Evolutionary conservation across 2,888 invertebrate genomes (phyloP).

Genomic region (Lottia gigantea): DNA sequence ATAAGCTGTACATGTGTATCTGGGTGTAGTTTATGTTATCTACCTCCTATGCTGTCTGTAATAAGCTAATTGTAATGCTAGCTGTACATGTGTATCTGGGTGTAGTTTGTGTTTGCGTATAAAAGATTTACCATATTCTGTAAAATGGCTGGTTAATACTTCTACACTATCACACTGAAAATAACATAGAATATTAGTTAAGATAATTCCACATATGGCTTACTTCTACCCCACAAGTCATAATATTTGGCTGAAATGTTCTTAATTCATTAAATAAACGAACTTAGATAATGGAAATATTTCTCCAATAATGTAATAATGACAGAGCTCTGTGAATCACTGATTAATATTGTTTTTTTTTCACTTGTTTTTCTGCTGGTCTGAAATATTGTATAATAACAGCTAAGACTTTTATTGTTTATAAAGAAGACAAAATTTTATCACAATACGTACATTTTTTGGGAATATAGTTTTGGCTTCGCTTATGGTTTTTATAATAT

Average conservation of each 20-base stretch:
- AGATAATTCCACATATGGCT: too few species aligned
- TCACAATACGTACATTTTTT: conserved; percentile 57
- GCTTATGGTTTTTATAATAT: conserved; percentile 68
- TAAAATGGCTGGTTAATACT: conserved; percentile 66
- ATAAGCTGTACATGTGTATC: conserved; percentile 71
- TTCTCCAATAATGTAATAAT: too few species aligned
- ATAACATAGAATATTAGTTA: conserved; percentile 9
- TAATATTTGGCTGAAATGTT: not conserved
- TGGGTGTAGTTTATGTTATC: conserved; percentile 71
- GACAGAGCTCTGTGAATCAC: too few species aligned
- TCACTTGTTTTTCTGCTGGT: too few species aligned
- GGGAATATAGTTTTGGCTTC: conserved; percentile 66
- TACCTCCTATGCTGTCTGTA: conserved; percentile 71
- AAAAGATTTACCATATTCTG: conserved; percentile 72
- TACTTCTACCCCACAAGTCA: not conserved
- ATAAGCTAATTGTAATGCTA: conserved; percentile 74
- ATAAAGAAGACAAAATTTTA: too few species aligned
- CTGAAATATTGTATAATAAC: too few species aligned
- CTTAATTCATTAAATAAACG: too few species aligned
- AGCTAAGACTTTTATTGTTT: too few species aligned
- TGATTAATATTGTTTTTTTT: too few species aligned
- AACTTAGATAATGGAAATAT: too few species aligned
- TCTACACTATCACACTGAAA: conserved; percentile 63
- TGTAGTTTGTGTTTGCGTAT: conserved; percentile 72
- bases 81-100: conserved; percentile 75